A percentile compares a stretch with the other conserved stretches of the same genome.
phyloP scores from a whole-genome alignment of 2,113 vertebrate species.

The Ceuthmochares aereus region DNA sequence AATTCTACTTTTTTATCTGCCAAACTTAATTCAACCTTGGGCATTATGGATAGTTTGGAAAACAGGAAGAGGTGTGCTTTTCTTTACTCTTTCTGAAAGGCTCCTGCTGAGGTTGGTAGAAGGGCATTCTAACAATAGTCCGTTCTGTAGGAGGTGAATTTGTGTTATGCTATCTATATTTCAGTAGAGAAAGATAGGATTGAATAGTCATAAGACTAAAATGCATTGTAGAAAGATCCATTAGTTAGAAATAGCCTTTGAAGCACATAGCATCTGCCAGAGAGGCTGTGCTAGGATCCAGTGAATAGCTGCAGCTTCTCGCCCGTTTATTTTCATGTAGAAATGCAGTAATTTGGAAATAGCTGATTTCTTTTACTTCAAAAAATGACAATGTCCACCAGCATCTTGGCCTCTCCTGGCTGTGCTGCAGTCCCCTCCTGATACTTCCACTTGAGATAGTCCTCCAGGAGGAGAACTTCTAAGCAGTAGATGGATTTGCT shows the following conservation, averaged over 20 bases:
- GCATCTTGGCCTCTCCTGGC: neutral
- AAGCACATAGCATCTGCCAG: constrained; percentile 20
- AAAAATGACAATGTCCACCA: neutral
- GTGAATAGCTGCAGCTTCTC: constrained; percentile 6
- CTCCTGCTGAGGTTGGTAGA: constrained; percentile 42
- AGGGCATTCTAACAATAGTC: constrained; percentile 57
- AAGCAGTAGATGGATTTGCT: constrained; percentile 22
- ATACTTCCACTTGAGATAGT: neutral
- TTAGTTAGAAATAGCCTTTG: constrained; percentile 46
- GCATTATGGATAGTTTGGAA: constrained; percentile 10
- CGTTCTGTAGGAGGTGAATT: constrained; percentile 29
- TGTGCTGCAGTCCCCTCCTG: neutral
- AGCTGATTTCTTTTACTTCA: neutral
- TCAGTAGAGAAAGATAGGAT: constrained; percentile 31
- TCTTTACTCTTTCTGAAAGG: neutral
- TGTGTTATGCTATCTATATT: constrained; percentile 59
- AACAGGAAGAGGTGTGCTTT: neutral
- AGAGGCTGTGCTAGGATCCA: neutral
- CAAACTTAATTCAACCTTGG: neutral
- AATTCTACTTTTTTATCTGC: neutral
- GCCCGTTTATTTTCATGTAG: constrained; percentile 5
- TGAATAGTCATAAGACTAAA: constrained; percentile 35
- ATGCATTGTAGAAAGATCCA: constrained; percentile 17
- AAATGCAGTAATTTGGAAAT: neutral
- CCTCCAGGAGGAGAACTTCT: neutral